Evolutionary conservation across 2,888 invertebrate genomes (phyloP).

Genomic region (Lepeophtheirus nordmannii): DNA sequence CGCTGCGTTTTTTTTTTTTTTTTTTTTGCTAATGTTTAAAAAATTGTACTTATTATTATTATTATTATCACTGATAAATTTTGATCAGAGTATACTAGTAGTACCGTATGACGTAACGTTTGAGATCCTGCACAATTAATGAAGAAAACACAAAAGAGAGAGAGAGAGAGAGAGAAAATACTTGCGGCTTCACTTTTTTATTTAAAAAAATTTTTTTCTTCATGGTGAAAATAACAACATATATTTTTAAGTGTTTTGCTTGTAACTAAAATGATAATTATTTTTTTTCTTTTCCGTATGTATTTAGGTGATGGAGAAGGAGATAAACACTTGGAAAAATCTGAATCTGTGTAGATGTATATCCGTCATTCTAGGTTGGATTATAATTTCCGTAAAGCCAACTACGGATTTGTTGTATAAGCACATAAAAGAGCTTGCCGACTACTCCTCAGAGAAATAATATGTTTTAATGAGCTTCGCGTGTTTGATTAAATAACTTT

Average conservation of each 20-base stretch:
- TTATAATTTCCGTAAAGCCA: conserved; percentile 15
- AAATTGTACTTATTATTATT: too few relatives aligned
- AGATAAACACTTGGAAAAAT: conserved; percentile 3
- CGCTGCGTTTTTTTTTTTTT: too few relatives aligned
- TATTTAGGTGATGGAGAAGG: conserved; percentile 3
- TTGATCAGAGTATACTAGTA: too few relatives aligned
- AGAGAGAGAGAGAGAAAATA: neutral
- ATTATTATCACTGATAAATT: too few relatives aligned
- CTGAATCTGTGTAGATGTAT: conserved; percentile 22
- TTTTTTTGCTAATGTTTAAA: too few relatives aligned
- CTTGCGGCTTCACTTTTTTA: neutral
- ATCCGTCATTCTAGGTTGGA: conserved; percentile 20
- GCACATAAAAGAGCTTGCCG: conserved; percentile 6
- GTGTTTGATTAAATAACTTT: neutral
- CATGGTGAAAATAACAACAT: neutral
- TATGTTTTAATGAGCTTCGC: neutral
- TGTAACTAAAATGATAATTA: too few relatives aligned
- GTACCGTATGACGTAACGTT: too few relatives aligned
- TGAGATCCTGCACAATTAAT: neutral
- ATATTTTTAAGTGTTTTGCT: neutral
- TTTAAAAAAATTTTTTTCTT: neutral
- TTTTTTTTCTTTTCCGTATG: neutral
- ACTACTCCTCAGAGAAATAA: neutral
- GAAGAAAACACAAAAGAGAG: neutral
- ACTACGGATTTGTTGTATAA: conserved; percentile 21